These are phyloP conservation scores for Parotia lawesii DNA, from an alignment of 2,113 vertebrate genomes.

Conservation along the genomic window DNA sequence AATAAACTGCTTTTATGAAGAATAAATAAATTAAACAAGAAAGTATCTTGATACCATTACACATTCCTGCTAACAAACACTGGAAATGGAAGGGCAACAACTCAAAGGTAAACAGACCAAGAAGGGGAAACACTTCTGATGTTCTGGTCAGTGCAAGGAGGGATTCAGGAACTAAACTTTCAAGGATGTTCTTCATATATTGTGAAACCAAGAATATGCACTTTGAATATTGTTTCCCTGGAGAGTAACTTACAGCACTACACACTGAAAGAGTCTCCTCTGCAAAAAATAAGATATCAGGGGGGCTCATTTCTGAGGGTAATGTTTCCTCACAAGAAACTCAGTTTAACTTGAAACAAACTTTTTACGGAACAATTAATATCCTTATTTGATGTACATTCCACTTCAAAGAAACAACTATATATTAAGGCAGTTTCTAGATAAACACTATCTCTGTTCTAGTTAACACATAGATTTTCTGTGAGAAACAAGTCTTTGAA, in stretches of 20 bases:
- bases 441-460: neutral
- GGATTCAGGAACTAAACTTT: neutral
- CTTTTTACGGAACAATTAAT: neutral
- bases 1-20: neutral
- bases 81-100: neutral
- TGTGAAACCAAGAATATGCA: neutral
- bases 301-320: neutral
- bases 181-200: neutral
- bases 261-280: neutral
- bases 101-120: neutral
- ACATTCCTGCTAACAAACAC: neutral
- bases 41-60: neutral
- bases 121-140: neutral
- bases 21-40: neutral
- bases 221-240: neutral
- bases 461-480: neutral
- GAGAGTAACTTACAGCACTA: neutral
- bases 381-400: neutral
- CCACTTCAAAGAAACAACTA: neutral
- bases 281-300: neutral
- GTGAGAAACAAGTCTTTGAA: neutral
- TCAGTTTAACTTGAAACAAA: neutral
- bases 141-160: neutral
- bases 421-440: neutral
- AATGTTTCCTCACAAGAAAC: neutral